Evolutionary conservation across 2,888 invertebrate genomes (phyloP).

Genomic region (Yponomeuta sedellus): DNA sequence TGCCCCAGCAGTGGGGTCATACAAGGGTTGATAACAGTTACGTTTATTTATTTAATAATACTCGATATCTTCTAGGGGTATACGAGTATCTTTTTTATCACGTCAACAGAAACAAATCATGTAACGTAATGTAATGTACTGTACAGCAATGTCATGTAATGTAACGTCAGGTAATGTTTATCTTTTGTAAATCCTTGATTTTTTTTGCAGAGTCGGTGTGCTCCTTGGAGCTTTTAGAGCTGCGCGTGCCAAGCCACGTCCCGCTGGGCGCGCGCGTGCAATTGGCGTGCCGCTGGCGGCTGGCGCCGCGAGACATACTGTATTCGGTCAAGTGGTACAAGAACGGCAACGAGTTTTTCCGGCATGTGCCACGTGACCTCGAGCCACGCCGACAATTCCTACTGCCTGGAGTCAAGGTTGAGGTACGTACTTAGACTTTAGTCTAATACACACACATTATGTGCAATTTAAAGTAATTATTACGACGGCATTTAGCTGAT

Average conservation of each 20-base stretch:
- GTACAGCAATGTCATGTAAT: background rate
- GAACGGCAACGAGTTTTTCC: constrained; percentile 92
- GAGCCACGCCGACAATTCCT: constrained; percentile 88
- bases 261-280: constrained; percentile 85
- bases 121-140: too few species aligned
- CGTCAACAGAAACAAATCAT: too few species aligned
- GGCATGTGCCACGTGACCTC: constrained; percentile 88
- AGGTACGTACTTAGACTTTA: constrained; percentile 76
- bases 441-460: background rate
- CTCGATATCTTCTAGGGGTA: too few species aligned
- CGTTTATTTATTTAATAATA: too few species aligned
- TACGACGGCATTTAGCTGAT: too few species aligned
- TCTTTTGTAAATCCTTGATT: background rate
- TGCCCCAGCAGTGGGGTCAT: too few species aligned
- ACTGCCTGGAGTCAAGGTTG: constrained; percentile 88
- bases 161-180: background rate
- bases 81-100: too few species aligned
- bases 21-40: too few species aligned
- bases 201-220: constrained; percentile 47
- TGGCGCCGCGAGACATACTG: constrained; percentile 85
- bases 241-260: constrained; percentile 88
- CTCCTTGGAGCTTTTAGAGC: constrained; percentile 82
- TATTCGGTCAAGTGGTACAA: constrained; percentile 96
- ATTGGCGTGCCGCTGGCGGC: constrained; percentile 88
- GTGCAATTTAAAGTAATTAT: too few species aligned